Base-by-base conservation (phyloP, 2,113 vertebrate genomes). In the Oreochromis aureus region DNA sequence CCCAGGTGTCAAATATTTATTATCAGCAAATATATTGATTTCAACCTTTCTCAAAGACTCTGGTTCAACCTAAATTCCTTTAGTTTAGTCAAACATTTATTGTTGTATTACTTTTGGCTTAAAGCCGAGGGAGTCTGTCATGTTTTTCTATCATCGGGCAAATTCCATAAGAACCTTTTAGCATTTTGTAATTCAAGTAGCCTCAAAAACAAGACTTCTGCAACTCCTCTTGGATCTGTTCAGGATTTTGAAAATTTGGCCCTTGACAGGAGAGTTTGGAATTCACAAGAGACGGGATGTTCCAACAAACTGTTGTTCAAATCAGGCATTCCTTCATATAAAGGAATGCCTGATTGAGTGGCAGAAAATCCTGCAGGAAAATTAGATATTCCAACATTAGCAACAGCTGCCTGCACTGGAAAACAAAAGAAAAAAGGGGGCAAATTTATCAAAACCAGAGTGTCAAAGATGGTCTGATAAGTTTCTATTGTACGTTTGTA, bases 1-100 rank as follows among this genome's bases (percentile, higher is more conserved):
- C 10, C 84, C 56, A 92, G 80, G 89, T 89, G 84, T 89, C 48
- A 85, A 84, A 80, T 87, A 19, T 79, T 41, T 81, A 34, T 81
- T 63, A 90, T 76, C 71, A 90, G 32, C 51, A 86, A 71, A 63
- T 73, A 83, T 12, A 82, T n/a, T 80, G 13, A 71, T 81, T 82
- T 55, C 12, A 91, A 30, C 61, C 51, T 63, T 79, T 71, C 46
- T 86, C 53, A 58, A 16, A 15, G n/a, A 46, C 46, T 80, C 6
- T 11, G 16, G 22, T 85, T 44, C 22, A 81, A 59, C 3, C 15
- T 30, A 15, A 19, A 32, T 71, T 39, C 18, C 10, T 76, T 78
- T 58, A 15, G 51, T 36, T 81, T 58, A 51, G 46, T 51, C 27
- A 78, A 32, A 78, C 16, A 78, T 73, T 46, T 46, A 27, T 46